Base-by-base conservation (phyloP, 2,113 vertebrate genomes). In the Sander lucioperca region DNA sequence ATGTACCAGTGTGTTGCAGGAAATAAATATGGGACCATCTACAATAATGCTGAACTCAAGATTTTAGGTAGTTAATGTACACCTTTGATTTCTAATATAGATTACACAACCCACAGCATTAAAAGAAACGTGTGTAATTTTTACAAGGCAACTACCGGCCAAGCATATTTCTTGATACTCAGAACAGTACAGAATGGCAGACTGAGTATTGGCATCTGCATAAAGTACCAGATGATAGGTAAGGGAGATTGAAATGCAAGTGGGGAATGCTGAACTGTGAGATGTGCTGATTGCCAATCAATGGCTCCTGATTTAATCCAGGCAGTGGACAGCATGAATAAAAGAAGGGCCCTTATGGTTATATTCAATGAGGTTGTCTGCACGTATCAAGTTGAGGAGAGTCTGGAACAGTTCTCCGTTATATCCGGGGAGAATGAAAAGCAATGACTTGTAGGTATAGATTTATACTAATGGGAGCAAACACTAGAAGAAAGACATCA, bases 1-100 rank as follows among this genome's bases (percentile, higher is more conserved):
- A 99, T 99, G 98, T 99, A 98, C 94, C 98, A 99, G 85, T 99
- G 98, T 73, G 93, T 99, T 36, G 97, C 97, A 19, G 98, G 97
- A 93, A 99, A 99, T 86, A 98, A 97, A 74, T 97, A 99, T 0
- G 97, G 96, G 48, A 89, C 95, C 25, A 91, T 98, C 90, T 97
- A 97, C 88, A 96, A 96, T 2, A 97, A 95, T 62, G 97, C 97
- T 0, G 97, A 98, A 77, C 95, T 99, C 79, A 97, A 95, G 88
- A 96, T 99, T 92, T 93, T 99, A 94, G 98, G 98, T 99, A 92
- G 11, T 14, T 21, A 43, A 10, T 11, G 10, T 10, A 13, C 27
- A 7, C 12, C 0, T 61, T 66, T 36, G 0, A 1, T 57, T 50
- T 74, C 0, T 77, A 19, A 54, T 61, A 65, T 0, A 62, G n/a